A percentile compares a stretch with the other conserved stretches of the same genome.
These are phyloP conservation scores for Emmelina monodactyla DNA, from an alignment of 2,888 invertebrate genomes.

Conservation along the genomic window DNA sequence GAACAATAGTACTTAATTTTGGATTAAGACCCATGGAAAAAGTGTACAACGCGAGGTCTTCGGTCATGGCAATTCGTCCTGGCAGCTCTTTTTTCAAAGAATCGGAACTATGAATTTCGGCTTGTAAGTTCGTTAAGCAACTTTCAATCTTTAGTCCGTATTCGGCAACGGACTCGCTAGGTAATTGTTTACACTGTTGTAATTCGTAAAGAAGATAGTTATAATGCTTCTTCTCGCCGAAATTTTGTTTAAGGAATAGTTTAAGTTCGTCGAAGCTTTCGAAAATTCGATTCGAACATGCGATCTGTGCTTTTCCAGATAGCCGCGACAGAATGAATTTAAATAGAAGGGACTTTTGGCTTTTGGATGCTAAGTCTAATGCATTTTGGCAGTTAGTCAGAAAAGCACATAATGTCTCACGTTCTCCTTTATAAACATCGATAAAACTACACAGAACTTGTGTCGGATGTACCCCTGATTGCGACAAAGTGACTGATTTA, in stretches of 20 bases:
- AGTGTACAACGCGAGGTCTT: slow-evolving; percentile 3
- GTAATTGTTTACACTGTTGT: slow-evolving; percentile 7
- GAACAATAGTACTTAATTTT: slow-evolving; percentile 2
- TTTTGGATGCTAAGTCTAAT: slow-evolving; percentile 3
- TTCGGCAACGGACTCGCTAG: slow-evolving; percentile 3
- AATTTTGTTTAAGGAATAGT: slow-evolving; percentile 8
- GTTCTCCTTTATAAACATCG: background rate
- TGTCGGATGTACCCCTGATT: background rate
- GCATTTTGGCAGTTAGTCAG: too few species aligned
- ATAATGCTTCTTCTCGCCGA: slow-evolving; percentile 9
- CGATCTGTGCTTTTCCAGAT: too few species aligned
- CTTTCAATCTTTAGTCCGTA: slow-evolving; percentile 6
- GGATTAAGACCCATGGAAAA: slow-evolving; percentile 1
- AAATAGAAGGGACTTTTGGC: slow-evolving; percentile 6
- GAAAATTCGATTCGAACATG: slow-evolving; percentile 6
- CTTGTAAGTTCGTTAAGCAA: slow-evolving; percentile 8
- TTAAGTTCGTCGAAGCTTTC: slow-evolving; percentile 4
- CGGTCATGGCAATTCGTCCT: too few species aligned
- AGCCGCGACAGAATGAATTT: slow-evolving; percentile 10
- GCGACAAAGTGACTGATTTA: background rate
- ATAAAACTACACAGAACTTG: background rate
- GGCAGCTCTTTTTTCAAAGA: too few species aligned
- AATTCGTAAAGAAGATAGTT: too few species aligned
- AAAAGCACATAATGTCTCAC: background rate
- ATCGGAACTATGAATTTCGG: too few species aligned